These are phyloP conservation scores for Ischnura elegans DNA, from an alignment of 2,888 invertebrate genomes.

Conservation along the genomic window DNA sequence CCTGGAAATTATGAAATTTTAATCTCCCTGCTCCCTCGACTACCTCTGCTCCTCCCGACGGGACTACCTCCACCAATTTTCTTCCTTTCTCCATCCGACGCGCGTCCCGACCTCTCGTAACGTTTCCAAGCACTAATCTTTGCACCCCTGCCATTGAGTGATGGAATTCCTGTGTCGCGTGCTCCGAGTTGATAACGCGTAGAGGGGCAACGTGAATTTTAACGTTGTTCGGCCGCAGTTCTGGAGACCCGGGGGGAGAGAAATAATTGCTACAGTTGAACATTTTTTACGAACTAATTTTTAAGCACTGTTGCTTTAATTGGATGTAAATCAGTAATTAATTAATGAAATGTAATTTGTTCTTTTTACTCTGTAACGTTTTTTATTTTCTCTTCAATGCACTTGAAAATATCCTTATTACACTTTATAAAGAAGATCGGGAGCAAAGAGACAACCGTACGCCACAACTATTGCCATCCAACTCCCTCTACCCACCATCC, in stretches of 20 bases:
- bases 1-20: slow-evolving; percentile 24
- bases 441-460: too few relatives aligned
- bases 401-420: too few relatives aligned
- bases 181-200: not conserved
- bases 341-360: too few relatives aligned
- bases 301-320: too few relatives aligned
- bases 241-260: not conserved
- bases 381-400: too few relatives aligned
- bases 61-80: not conserved
- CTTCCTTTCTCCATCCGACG: not conserved
- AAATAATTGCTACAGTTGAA: too few relatives aligned
- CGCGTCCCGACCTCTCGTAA: not conserved
- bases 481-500: too few relatives aligned
- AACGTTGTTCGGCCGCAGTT: not conserved
- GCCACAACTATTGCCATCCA: too few relatives aligned
- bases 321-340: too few relatives aligned
- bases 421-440: too few relatives aligned
- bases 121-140: not conserved
- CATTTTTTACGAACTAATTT: too few relatives aligned
- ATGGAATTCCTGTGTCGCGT: not conserved
- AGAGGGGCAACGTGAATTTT: not conserved
- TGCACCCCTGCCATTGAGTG: not conserved
- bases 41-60: not conserved
- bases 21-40: not conserved
- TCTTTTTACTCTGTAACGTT: too few relatives aligned